Conservation (phyloP, 2,113 vertebrate species). For the Podilymbus podiceps region DNA sequence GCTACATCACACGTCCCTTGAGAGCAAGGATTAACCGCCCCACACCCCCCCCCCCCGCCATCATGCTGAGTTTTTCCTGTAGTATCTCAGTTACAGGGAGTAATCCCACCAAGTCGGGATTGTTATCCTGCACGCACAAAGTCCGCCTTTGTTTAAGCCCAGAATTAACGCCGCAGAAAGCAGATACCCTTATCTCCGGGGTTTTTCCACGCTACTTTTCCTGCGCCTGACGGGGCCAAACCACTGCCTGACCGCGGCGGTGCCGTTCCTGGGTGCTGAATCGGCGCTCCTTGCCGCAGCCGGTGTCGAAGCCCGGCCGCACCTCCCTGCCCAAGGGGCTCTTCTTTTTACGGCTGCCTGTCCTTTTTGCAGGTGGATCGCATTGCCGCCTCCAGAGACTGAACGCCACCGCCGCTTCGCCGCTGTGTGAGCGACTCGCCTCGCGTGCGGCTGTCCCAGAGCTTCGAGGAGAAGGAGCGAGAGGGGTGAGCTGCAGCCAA, state of each 20-base stretch:
- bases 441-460: accelerated
- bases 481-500: neutral
- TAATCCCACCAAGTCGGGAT: neutral
- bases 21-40: neutral
- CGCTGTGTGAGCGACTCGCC: accelerated
- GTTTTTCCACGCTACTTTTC: neutral
- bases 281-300: neutral
- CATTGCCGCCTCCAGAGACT: slow-evolving; percentile 16
- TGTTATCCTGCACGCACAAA: neutral
- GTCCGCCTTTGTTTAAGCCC: neutral
- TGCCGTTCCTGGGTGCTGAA: neutral
- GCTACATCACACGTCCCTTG: accelerated
- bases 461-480: neutral
- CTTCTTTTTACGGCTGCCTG: neutral
- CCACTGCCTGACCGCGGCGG: accelerated
- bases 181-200: neutral
- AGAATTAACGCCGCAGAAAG: neutral
- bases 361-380: slow-evolving; percentile 51
- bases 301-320: accelerated
- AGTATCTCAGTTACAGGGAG: neutral
- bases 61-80: neutral
- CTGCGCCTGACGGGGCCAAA: neutral
- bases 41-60: neutral
- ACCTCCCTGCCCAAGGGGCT: neutral
- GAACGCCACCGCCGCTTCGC: neutral